phyloP scores from a whole-genome alignment of 2,888 invertebrate genomes.

The Gastrophysa polygoni region DNA sequence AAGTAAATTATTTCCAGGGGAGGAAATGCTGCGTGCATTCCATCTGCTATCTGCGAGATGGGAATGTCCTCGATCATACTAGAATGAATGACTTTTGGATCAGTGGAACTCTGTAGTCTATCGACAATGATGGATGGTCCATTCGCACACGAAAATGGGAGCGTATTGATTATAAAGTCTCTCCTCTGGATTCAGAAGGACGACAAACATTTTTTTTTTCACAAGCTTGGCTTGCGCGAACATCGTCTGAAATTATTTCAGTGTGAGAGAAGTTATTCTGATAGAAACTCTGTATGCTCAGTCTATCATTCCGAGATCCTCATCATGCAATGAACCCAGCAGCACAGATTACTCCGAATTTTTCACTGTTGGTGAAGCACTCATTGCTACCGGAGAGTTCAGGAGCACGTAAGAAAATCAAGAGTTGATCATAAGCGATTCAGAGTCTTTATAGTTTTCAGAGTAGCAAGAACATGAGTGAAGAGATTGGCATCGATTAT shows the following conservation, averaged over 20 bases:
- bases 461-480: constrained; percentile 41
- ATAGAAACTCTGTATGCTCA: constrained; percentile 38
- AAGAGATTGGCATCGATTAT: constrained; percentile 43
- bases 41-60: constrained; percentile 43
- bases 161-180: constrained; percentile 35
- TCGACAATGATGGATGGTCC: constrained; percentile 39
- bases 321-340: constrained; percentile 34
- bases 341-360: constrained; percentile 40
- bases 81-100: constrained; percentile 41
- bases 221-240: constrained; percentile 40
- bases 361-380: constrained; percentile 35
- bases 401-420: constrained; percentile 42
- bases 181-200: constrained; percentile 39
- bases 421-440: constrained; percentile 38
- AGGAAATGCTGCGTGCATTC: constrained; percentile 47
- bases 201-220: constrained; percentile 44
- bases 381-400: constrained; percentile 41
- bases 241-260: constrained; percentile 41
- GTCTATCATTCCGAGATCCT: constrained; percentile 30
- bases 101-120: constrained; percentile 30
- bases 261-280: constrained; percentile 40
- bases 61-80: constrained; percentile 43
- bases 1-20: constrained; percentile 52
- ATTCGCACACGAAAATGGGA: constrained; percentile 38
- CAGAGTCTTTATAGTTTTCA: constrained; percentile 39